Conservation (phyloP, 2,797 vertebrate species). For the Enoplosus armatus region DNA sequence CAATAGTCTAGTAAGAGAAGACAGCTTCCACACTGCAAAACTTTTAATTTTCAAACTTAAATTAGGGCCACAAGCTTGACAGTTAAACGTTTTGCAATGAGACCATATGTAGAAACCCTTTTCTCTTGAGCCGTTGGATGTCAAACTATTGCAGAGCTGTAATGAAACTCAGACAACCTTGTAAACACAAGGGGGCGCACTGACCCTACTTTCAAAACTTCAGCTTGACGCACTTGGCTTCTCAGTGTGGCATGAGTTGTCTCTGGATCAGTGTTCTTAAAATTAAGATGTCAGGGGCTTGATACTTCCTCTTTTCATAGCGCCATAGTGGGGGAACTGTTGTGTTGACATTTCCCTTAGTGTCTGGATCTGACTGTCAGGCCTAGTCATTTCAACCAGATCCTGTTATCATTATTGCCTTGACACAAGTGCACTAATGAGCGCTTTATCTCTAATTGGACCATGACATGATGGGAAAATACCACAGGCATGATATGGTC, state of each 20-base stretch:
- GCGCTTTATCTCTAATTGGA: constrained; percentile 53
- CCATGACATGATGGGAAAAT: constrained; percentile 63
- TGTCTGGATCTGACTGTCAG: constrained; percentile 34
- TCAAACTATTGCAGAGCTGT: neutral
- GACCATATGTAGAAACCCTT: neutral
- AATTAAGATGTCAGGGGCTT: constrained; percentile 8
- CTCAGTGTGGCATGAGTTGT: neutral
- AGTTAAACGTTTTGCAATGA: neutral
- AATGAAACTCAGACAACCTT: neutral
- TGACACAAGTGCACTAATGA: constrained; percentile 66
- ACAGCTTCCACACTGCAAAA: neutral
- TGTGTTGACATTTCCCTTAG: neutral
- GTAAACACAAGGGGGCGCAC: constrained; percentile 59
- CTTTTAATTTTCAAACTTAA: constrained; percentile 9
- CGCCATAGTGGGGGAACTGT: neutral
- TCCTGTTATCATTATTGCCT: constrained; percentile 45
- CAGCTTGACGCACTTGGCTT: neutral
- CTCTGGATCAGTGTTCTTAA: constrained; percentile 15
- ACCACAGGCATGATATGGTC: constrained; percentile 41
- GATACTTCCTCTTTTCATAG: constrained; percentile 38
- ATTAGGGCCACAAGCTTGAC: neutral
- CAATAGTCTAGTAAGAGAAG: neutral
- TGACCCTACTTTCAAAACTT: constrained; percentile 4
- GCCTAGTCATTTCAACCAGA: constrained; percentile 35
- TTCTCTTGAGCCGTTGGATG: constrained; percentile 3